These are phyloP conservation scores for Arctocebus calabarensis DNA, from an alignment of 2,797 vertebrate genomes.

Conservation along the genomic window DNA sequence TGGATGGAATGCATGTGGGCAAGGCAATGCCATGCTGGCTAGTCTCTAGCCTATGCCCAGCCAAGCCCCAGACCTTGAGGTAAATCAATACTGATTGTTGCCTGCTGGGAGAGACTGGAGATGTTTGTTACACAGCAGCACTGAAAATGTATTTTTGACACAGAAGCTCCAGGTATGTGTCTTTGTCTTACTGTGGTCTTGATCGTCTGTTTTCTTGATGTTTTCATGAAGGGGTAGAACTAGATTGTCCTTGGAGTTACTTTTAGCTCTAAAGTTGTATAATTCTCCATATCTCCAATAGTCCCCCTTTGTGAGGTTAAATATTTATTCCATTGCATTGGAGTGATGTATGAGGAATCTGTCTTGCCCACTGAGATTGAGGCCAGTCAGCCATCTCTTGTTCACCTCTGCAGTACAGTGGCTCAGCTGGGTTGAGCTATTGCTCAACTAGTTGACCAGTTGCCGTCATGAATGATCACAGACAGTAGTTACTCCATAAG, in stretches of 20 bases:
- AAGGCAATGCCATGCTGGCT: background rate
- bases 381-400: background rate
- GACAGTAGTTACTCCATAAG: background rate
- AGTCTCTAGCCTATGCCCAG: background rate
- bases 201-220: background rate
- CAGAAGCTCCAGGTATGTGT: background rate
- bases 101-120: background rate
- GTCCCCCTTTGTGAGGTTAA: background rate
- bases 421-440: background rate
- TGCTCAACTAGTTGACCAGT: background rate
- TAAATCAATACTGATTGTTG: too few species aligned
- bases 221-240: background rate
- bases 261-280: background rate
- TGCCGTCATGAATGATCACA: background rate
- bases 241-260: background rate
- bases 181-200: background rate
- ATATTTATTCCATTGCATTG: background rate
- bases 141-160: background rate
- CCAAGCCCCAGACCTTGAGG: background rate
- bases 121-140: background rate
- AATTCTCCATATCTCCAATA: background rate
- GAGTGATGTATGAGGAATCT: background rate
- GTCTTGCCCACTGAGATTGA: background rate
- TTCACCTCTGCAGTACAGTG: too few species aligned
- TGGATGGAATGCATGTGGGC: background rate